Percentiles rank a stretch among this genome's conserved stretches.
Conservation (phyloP, 2,113 vertebrate genomes). For the Myrmecophaga tridactyla region DNA sequence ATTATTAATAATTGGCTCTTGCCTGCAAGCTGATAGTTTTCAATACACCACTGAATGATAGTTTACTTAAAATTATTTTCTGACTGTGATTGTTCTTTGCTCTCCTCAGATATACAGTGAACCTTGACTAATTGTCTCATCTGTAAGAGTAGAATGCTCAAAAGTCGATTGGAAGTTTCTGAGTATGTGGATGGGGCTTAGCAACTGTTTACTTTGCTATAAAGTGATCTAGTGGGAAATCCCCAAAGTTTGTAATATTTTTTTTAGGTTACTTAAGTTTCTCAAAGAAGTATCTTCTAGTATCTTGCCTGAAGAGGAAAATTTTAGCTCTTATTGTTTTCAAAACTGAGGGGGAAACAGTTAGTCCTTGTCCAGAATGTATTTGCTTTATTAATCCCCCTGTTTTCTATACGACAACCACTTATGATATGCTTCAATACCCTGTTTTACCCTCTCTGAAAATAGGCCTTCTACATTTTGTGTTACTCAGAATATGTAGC, state of each 20-base stretch:
- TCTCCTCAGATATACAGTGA: neutral
- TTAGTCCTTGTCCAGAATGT: neutral
- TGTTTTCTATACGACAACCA: neutral
- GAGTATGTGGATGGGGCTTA: neutral
- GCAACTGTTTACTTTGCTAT: neutral
- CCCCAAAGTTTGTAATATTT: neutral
- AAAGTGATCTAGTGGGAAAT: neutral
- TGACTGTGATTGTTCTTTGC: neutral
- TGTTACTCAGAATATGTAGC: neutral
- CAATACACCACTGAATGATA: neutral
- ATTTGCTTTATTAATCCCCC: neutral
- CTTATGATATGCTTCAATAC: neutral
- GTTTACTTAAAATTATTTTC: neutral
- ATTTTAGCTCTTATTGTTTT: neutral
- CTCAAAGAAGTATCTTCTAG: neutral
- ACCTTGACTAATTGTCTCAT: neutral
- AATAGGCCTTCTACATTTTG: neutral
- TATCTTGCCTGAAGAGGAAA: neutral
- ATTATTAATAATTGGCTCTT: neutral
- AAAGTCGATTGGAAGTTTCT: neutral
- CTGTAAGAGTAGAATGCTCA: neutral
- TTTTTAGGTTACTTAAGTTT: neutral
- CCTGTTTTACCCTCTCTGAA: neutral
- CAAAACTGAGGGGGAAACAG: neutral
- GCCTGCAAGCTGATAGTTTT: neutral